A percentile compares a stretch with the other conserved stretches of the same genome.
These are phyloP conservation scores for Nomia melanderi DNA, from an alignment of 1,140 invertebrate species.

Conservation along the genomic window DNA sequence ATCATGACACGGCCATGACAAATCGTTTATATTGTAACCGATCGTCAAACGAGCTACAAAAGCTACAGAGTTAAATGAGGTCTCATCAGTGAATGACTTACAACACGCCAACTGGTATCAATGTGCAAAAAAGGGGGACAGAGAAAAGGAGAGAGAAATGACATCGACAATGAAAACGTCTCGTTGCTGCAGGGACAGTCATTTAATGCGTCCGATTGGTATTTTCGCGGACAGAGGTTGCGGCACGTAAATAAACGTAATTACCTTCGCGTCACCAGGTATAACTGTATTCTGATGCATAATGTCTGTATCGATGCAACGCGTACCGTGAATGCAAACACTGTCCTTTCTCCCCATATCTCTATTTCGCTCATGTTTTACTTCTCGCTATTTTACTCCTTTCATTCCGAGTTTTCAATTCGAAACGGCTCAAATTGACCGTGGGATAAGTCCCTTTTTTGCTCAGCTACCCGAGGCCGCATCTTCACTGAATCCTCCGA, in stretches of 20 bases:
- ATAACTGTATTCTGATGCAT: constrained; percentile 15
- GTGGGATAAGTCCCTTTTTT: constrained; percentile 10
- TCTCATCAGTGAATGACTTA: constrained; percentile 62
- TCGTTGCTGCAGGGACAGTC: constrained; percentile 61
- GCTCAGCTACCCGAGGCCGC: not conserved
- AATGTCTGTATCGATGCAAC: not conserved
- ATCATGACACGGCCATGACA: constrained; percentile 51
- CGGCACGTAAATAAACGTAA: constrained; percentile 46
- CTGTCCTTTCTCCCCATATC: not conserved
- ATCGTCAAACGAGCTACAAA: constrained; percentile 45
- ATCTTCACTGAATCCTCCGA: constrained; percentile 17
- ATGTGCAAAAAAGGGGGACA: constrained; percentile 46
- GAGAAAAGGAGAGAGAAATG: constrained; percentile 41
- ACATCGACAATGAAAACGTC: constrained; percentile 64
- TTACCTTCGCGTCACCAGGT: constrained; percentile 26
- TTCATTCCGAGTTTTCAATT: not conserved
- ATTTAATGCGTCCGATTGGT: constrained; percentile 60
- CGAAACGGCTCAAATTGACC: constrained; percentile 12
- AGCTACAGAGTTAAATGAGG: constrained; percentile 54
- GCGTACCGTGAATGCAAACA: constrained; percentile 9
- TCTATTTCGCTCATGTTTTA: not conserved
- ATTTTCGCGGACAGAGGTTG: constrained; percentile 35
- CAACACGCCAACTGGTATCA: constrained; percentile 66
- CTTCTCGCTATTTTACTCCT: too few species aligned
- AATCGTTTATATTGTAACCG: constrained; percentile 64